Percentiles rank a stretch among this genome's conserved stretches.
Evolutionary conservation across 2,113 vertebrate species (phyloP).

Genomic region (Sturnus vulgaris): DNA sequence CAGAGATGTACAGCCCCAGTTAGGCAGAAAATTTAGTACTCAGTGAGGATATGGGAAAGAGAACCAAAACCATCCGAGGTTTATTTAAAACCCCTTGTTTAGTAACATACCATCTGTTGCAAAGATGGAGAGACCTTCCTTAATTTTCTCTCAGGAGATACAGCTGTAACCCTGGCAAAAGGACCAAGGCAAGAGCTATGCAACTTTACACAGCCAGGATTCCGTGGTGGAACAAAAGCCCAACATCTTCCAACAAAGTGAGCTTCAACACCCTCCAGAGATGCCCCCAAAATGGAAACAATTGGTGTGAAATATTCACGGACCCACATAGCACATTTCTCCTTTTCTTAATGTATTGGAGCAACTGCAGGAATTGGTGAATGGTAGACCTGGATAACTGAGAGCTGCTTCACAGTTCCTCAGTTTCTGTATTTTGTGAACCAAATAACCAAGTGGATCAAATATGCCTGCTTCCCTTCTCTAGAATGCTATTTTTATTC

Average conservation of each 20-base stretch:
- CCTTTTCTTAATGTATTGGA: background rate
- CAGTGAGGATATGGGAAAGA: background rate
- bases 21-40: background rate
- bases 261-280: background rate
- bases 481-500: background rate
- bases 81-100: background rate
- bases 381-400: background rate
- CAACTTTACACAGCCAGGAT: background rate
- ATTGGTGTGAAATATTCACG: background rate
- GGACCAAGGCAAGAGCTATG: background rate
- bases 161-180: background rate
- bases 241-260: background rate
- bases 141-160: background rate
- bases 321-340: fast-evolving
- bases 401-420: background rate
- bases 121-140: background rate
- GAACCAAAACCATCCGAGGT: background rate
- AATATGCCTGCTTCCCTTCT: background rate
- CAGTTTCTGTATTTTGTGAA: background rate
- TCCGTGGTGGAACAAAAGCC: background rate
- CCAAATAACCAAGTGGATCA: background rate
- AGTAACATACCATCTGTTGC: background rate
- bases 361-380: background rate
- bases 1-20: background rate
- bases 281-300: background rate